Evolutionary conservation across 1,140 invertebrate species (phyloP), one percentile per base, ranked within the genome.

Genomic region (Apis dorsata): DNA sequence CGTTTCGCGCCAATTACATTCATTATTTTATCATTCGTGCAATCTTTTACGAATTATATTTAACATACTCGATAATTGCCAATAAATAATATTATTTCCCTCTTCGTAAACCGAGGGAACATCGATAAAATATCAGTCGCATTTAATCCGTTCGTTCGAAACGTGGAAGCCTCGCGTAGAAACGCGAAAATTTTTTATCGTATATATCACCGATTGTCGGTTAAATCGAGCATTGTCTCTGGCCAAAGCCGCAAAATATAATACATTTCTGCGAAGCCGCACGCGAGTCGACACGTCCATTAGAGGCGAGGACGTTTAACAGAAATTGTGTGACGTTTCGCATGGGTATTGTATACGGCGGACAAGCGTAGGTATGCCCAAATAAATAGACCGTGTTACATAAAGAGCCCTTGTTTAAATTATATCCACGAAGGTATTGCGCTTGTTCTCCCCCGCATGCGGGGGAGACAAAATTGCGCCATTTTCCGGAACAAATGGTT

Each of bases 401-500:
- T 81, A 78, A 86, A 87, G 79, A 79, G 72, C 76, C 79, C 76
- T 85, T 77, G 83, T 73, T 88, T 88, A 88, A 88, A 88, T 88
- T 88, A 88, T 77, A 73, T 53, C 65, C 72, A 63, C 59, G 59
- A 70, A 88, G 87, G 62, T 88, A 88, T 88, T 88, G 86, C 87
- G 71, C 76, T 88, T 76, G 83, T 88, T 77, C 79, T 71, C 34
- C 53, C 65, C 62, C 69, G 63, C 34, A 44, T 44, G 34, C 77
- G 60, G 60, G 84, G 71, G 63, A 87, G 88, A 90, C 89, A 84
- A 83, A 90, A 90, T 90, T 90, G 89, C 83, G 59, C 89, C 85
- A 88, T 90, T 90, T 90, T 89, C 85, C 80, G 49, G 78, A 89
- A 90, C 86, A 88, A 88, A 90, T 90, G 88, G 82, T 88, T 68